These are phyloP conservation scores for Rattus rattus DNA, from an alignment of 2,113 vertebrate species.

Conservation along the genomic window DNA sequence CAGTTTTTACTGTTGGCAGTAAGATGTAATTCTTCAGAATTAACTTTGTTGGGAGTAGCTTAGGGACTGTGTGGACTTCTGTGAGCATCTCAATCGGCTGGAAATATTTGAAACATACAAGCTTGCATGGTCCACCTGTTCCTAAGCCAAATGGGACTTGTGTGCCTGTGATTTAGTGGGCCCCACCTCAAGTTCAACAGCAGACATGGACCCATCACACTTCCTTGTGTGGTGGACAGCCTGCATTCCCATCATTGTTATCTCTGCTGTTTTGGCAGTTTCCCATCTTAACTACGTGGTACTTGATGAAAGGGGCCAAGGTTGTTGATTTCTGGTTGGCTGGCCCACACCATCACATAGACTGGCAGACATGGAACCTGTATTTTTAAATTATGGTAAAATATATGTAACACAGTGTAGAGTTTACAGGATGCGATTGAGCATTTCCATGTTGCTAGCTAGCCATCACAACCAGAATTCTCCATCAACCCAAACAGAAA, in stretches of 20 bases:
- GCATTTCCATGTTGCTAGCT: not conserved
- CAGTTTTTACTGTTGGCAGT: not conserved
- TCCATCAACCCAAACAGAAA: not conserved
- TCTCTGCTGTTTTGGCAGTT: not conserved
- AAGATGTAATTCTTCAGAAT: constrained; percentile 36
- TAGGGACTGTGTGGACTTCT: not conserved
- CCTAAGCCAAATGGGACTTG: not conserved
- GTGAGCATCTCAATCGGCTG: not conserved
- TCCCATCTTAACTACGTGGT: not conserved
- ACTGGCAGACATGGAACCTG: not conserved
- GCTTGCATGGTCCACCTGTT: not conserved
- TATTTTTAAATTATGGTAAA: not conserved
- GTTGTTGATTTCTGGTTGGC: not conserved
- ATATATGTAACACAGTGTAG: not conserved
- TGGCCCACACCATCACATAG: not conserved
- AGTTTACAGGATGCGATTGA: not conserved
- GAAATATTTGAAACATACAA: not conserved
- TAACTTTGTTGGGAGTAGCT: not conserved
- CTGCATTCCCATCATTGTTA: not conserved
- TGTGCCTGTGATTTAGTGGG: not conserved
- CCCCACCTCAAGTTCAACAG: not conserved
- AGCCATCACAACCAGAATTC: not conserved
- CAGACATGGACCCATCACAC: not conserved
- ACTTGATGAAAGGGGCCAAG: not conserved
- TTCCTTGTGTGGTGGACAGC: not conserved